Conservation (phyloP, 2,888 invertebrate species). For the Adela reaumurella region DNA sequence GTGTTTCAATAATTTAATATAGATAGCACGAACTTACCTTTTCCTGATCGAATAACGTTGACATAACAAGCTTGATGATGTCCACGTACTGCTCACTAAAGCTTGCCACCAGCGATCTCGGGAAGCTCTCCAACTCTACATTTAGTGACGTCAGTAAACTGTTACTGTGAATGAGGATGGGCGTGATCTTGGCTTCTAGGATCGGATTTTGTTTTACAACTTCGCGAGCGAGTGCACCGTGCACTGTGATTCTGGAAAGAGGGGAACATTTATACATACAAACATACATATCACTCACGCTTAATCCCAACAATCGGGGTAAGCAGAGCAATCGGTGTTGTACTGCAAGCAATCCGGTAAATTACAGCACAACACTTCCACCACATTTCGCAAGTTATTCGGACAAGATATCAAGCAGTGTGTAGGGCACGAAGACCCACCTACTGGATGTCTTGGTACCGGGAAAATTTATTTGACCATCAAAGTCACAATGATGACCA, state of each 20-base stretch:
- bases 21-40: constrained; percentile 37
- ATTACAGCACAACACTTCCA: no score
- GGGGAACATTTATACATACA: background rate
- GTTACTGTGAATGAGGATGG: constrained; percentile 27
- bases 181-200: constrained; percentile 35
- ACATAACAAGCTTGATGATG: constrained; percentile 24
- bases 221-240: constrained; percentile 44
- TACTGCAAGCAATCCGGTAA: no score
- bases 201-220: constrained; percentile 40
- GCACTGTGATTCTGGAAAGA: constrained; percentile 37
- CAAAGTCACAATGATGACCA: background rate
- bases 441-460: no score
- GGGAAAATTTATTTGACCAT: background rate
- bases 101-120: constrained; percentile 17
- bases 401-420: no score
- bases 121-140: constrained; percentile 24
- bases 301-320: no score
- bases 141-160: constrained; percentile 28
- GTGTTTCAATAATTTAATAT: no score
- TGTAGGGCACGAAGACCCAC: no score
- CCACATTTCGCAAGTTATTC: no score
- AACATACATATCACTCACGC: no score
- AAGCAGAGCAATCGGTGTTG: no score
- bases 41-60: constrained; percentile 31
- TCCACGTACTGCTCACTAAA: constrained; percentile 26